phyloP scores from a whole-genome alignment of 1,140 invertebrate species.

The Forficula auricularia region DNA sequence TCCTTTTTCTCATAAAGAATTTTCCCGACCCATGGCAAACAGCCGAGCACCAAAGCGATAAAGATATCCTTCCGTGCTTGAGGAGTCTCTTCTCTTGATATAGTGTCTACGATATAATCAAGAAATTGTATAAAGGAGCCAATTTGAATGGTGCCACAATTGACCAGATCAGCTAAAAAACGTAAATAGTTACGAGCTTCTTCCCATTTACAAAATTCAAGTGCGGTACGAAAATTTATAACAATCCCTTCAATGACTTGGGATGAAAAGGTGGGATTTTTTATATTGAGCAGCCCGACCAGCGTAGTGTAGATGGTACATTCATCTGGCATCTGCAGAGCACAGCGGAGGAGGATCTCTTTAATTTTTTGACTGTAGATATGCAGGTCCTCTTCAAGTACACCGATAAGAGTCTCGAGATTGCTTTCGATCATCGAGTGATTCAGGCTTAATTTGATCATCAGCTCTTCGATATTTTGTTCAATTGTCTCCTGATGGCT shows the following conservation, averaged over 20 bases:
- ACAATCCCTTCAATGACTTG: conserved; percentile 40
- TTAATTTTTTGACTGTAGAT: conserved; percentile 38
- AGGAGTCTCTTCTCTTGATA: conserved; percentile 35
- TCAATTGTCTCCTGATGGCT: no score
- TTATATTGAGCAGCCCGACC: conserved; percentile 41
- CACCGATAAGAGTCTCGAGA: conserved; percentile 37
- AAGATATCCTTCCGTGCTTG: conserved; percentile 42
- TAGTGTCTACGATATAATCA: conserved; percentile 40
- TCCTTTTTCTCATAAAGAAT: conserved; percentile 44
- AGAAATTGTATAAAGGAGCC: conserved; percentile 38
- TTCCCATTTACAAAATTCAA: conserved; percentile 35
- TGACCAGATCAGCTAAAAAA: conserved; percentile 43
- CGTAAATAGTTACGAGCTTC: conserved; percentile 30
- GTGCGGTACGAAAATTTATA: conserved; percentile 32
- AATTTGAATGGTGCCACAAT: conserved; percentile 41
- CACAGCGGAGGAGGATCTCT: conserved; percentile 37
- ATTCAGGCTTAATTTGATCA: no score
- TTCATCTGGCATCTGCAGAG: conserved; percentile 38
- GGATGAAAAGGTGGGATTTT: conserved; percentile 44
- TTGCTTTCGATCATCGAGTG: conserved; percentile 19
- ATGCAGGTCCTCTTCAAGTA: conserved; percentile 38
- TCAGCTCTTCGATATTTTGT: no score
- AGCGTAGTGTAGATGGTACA: conserved; percentile 43
- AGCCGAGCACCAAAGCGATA: conserved; percentile 36
- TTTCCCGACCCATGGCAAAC: conserved; percentile 40